phyloP scores from a whole-genome alignment of 2,113 vertebrate genomes.

The Esox niger region DNA sequence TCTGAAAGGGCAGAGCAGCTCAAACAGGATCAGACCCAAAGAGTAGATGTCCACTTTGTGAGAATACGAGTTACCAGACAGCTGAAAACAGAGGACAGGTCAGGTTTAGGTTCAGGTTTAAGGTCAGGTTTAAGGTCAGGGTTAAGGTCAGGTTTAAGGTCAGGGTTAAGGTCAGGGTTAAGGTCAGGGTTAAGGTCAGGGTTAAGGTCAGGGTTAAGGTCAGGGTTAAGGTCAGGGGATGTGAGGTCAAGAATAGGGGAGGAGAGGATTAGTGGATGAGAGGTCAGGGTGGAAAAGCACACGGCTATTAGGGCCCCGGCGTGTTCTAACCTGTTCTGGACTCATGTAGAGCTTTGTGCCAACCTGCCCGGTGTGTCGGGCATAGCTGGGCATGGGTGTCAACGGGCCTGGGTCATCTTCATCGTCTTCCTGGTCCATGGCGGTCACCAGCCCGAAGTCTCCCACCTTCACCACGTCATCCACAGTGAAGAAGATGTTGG shows the following conservation, averaged over 20 bases:
- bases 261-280: not conserved
- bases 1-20: conserved; percentile 91
- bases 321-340: conserved; percentile 86
- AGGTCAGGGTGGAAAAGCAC: too few relatives aligned
- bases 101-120: too few relatives aligned
- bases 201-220: too few relatives aligned
- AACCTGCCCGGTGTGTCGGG: conserved; percentile 95
- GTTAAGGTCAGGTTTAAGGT: not conserved
- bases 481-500: conserved; percentile 99
- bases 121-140: too few relatives aligned
- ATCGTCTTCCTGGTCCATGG: conserved; percentile 98
- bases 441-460: conserved; percentile 95
- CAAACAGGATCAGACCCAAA: conserved; percentile 95
- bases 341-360: conserved; percentile 99
- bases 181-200: too few relatives aligned
- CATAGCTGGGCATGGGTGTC: conserved; percentile 89
- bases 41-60: conserved; percentile 99
- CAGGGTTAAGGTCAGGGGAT: too few relatives aligned
- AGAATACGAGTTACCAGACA: conserved; percentile 93
- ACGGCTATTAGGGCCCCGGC: not conserved
- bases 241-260: too few relatives aligned
- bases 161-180: too few relatives aligned
- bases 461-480: conserved; percentile 97
- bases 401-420: conserved; percentile 83
- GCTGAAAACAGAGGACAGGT: conserved; percentile 69